A percentile compares a stretch with the other conserved stretches of the same genome.
These are phyloP conservation scores for Drosophila multiciliata DNA, from an alignment of 2,888 invertebrate genomes.

Conservation along the genomic window DNA sequence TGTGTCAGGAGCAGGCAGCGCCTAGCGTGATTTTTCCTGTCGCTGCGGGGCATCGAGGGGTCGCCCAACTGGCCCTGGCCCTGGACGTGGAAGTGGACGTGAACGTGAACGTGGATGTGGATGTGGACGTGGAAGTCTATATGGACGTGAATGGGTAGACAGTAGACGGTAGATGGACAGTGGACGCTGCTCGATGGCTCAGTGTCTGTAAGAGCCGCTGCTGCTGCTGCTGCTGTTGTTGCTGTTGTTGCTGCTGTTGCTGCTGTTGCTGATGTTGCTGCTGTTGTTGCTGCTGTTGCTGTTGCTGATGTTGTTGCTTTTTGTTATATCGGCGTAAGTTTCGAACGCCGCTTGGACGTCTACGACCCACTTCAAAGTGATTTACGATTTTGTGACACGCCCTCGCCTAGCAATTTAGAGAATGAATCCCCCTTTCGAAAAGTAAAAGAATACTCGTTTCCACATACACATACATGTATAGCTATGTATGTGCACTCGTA, in stretches of 20 bases:
- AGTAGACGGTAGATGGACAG: constrained; percentile 12
- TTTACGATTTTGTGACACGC: constrained; percentile 84
- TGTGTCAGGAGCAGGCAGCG: constrained; percentile 71
- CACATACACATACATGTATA: constrained; percentile 5
- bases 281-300: constrained; percentile 36
- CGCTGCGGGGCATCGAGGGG: constrained; percentile 62
- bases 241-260: constrained; percentile 32
- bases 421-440: constrained; percentile 65
- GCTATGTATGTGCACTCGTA: constrained; percentile 4
- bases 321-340: constrained; percentile 67
- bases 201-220: constrained; percentile 37
- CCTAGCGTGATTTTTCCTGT: constrained; percentile 74
- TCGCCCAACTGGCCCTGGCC: constrained; percentile 40
- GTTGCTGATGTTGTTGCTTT: constrained; percentile 39
- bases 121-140: constrained; percentile 6
- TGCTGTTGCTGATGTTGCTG: constrained; percentile 36
- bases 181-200: constrained; percentile 23
- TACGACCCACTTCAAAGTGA: constrained; percentile 85
- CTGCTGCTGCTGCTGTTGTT: constrained; percentile 33
- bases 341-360: constrained; percentile 79
- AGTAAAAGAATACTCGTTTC: constrained; percentile 38
- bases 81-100: constrained; percentile 20
- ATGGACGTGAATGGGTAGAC: constrained; percentile 34
- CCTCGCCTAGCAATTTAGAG: constrained; percentile 83
- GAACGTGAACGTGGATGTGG: constrained; percentile 1